A percentile compares a stretch with the other conserved stretches of the same genome.
phyloP scores from a whole-genome alignment of 2,797 vertebrate genomes.

The Parauchenoglanis punctatus region DNA sequence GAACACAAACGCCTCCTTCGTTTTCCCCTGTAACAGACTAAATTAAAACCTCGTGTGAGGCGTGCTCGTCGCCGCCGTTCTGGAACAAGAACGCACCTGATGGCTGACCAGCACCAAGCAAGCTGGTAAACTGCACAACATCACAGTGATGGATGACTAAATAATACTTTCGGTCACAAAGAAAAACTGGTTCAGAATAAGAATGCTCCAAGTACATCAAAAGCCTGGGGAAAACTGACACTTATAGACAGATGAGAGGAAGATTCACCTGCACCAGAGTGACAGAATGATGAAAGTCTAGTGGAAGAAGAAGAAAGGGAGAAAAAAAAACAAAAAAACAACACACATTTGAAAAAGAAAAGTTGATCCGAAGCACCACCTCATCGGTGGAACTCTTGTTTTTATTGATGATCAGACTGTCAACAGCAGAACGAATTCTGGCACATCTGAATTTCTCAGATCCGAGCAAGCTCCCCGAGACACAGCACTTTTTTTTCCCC shows the following conservation, averaged over 20 bases:
- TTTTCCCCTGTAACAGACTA: not conserved
- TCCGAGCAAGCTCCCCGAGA: not conserved
- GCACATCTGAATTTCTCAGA: constrained; percentile 17
- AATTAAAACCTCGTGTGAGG: not conserved
- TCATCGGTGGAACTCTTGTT: not conserved
- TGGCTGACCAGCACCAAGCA: not conserved
- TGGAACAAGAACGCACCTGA: constrained; percentile 5
- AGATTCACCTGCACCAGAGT: constrained; percentile 12
- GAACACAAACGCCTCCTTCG: not conserved
- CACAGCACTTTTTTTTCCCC: not conserved
- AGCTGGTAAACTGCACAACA: constrained; percentile 6
- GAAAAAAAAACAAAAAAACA: not conserved
- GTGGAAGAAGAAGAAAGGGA: no score
- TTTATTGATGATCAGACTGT: constrained; percentile 29
- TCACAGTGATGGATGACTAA: constrained; percentile 26
- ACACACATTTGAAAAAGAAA: no score
- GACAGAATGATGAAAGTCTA: constrained; percentile 16
- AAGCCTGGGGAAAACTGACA: constrained; percentile 20
- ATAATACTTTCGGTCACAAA: constrained; percentile 22
- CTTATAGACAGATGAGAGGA: constrained; percentile 24
- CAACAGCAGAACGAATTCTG: not conserved
- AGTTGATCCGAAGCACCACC: not conserved
- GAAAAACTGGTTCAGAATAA: constrained; percentile 7
- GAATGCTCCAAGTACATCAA: constrained; percentile 14
- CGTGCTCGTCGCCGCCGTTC: not conserved